Evolutionary conservation across 2,113 vertebrate genomes (phyloP).

Genomic region (Calcarius ornatus): DNA sequence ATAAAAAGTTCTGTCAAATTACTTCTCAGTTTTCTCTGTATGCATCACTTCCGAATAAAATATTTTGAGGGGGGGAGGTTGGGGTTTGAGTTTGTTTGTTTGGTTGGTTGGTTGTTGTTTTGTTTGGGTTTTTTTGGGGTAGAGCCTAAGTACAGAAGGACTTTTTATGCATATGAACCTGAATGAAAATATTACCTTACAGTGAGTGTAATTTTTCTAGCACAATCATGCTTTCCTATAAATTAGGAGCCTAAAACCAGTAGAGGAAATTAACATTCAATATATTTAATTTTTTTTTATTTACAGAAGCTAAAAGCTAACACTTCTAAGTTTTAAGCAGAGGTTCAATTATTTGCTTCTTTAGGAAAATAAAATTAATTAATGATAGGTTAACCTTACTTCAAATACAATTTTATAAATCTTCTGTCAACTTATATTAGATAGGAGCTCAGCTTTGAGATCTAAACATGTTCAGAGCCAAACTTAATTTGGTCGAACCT

Average conservation of each 20-base stretch:
- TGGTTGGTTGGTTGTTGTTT: background rate
- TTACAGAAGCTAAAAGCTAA: constrained; percentile 2
- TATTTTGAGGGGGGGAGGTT: rapidly evolving
- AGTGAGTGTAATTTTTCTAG: background rate
- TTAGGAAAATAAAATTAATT: constrained; percentile 38
- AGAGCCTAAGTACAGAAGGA: background rate
- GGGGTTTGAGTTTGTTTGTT: background rate
- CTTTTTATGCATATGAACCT: background rate
- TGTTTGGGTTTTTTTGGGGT: background rate
- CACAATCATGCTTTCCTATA: background rate
- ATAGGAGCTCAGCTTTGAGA: background rate
- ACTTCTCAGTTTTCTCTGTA: background rate
- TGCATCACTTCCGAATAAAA: background rate
- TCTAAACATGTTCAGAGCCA: background rate
- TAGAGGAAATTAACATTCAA: background rate
- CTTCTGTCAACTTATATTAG: background rate
- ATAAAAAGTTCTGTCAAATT: background rate
- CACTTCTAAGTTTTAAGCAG: background rate
- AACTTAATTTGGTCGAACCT: background rate
- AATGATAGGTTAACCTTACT: background rate
- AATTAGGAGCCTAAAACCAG: background rate
- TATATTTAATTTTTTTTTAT: background rate
- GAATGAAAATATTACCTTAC: background rate
- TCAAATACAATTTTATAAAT: background rate
- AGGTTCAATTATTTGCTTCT: constrained; percentile 15